These are phyloP conservation scores for Andrena haemorrhoa DNA, from an alignment of 2,888 invertebrate genomes.

Conservation along the genomic window DNA sequence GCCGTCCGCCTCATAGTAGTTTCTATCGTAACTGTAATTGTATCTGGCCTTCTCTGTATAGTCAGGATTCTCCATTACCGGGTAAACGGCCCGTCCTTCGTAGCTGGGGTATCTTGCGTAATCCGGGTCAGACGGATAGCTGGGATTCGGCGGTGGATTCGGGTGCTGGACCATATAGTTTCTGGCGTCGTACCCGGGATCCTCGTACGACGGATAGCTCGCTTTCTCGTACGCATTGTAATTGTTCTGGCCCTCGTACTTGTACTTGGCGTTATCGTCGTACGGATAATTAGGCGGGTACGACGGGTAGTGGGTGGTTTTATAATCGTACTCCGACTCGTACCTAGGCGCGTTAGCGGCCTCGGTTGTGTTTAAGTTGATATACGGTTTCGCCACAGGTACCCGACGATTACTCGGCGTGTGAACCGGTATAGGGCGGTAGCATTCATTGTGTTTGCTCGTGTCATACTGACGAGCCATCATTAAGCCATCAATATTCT, in stretches of 20 bases:
- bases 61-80: constrained; percentile 68
- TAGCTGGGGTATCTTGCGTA: constrained; percentile 76
- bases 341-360: constrained; percentile 75
- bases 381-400: constrained; percentile 79
- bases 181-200: constrained; percentile 74
- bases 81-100: constrained; percentile 68
- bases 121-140: constrained; percentile 75
- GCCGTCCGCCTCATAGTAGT: constrained; percentile 75
- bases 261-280: constrained; percentile 81
- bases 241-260: constrained; percentile 74
- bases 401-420: constrained; percentile 82
- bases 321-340: constrained; percentile 83
- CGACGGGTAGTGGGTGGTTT: constrained; percentile 83
- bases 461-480: constrained; percentile 84
- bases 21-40: constrained; percentile 75
- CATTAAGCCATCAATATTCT: constrained; percentile 85
- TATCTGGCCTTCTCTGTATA: constrained; percentile 79
- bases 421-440: constrained; percentile 83
- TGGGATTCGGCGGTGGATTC: constrained; percentile 46
- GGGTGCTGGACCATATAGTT: constrained; percentile 68
- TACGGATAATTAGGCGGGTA: constrained; percentile 84
- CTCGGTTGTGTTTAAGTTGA: constrained; percentile 79
- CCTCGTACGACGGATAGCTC: constrained; percentile 75
- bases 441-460: constrained; percentile 83
- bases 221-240: constrained; percentile 76